Conservation (phyloP, 2,888 invertebrate genomes). For the Blomia tropicalis region DNA sequence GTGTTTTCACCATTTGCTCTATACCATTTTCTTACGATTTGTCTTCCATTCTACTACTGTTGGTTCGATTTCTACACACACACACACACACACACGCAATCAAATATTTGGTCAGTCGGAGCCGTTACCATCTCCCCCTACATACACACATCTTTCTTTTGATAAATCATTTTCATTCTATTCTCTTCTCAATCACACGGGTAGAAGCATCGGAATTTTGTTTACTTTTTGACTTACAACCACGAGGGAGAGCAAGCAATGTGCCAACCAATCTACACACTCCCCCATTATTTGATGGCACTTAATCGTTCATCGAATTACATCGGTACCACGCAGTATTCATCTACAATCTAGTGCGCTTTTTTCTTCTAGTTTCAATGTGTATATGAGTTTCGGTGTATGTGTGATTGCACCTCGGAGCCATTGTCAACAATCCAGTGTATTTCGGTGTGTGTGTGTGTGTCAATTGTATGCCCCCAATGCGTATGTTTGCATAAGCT, state of each 20-base stretch:
- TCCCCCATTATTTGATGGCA: not conserved
- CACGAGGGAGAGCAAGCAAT: not conserved
- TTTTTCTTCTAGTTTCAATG: no score
- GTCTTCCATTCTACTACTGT: not conserved
- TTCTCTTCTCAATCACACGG: not conserved
- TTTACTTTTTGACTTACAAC: constrained; percentile 3
- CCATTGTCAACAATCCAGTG: no score
- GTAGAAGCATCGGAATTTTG: not conserved
- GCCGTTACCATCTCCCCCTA: not conserved
- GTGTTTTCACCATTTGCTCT: no score
- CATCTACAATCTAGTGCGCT: no score
- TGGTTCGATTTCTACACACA: not conserved
- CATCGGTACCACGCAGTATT: not conserved
- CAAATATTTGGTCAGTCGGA: constrained; percentile 7
- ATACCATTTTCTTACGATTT: not conserved
- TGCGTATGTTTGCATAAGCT: no score
- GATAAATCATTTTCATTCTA: not conserved
- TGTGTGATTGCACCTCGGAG: no score
- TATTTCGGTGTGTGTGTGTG: no score
- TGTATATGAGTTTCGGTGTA: no score
- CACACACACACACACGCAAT: not conserved
- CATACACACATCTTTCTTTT: no score
- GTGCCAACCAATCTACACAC: no score
- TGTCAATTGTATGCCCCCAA: no score
- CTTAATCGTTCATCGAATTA: constrained; percentile 10